Base-by-base conservation (phyloP, 2,888 invertebrate genomes). In the Phorcus lineatus region DNA sequence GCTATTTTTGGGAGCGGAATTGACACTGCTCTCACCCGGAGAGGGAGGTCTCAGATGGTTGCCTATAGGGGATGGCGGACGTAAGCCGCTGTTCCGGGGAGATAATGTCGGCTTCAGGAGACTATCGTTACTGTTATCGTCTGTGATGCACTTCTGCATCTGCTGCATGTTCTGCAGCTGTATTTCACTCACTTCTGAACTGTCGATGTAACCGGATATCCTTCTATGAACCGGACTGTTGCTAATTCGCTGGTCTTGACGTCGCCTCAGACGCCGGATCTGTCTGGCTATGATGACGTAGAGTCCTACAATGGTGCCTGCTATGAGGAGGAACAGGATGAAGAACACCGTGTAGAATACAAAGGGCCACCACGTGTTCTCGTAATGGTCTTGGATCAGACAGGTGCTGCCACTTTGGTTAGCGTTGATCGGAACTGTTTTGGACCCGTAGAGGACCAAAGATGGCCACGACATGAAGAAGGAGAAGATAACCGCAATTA, bases 391-490 rank as follows among this genome's bases (percentile, higher is more conserved):
- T 22, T 84, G 81, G 9, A 88, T 82, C 7, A 85, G 78, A 76
- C 89, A 89, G 17, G 87, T 86, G 36, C 86, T 84, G 31, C 84
- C 67, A 0, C 62, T 78, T n/a, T 82, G n/a, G 22, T 36, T 36
- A 75, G 74, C 54, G 80, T 82, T 31, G 66, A 47, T 52, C 6
- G 74, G 77, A 1, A 82, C 2, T 3, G 82, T 76, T 16, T 80
- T 66, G 28, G 79, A 87, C 9, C 90, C 90, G 67, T 89, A 90
- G 0, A 90, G 57, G 9, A 88, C 62, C 0, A 90, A 77, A 13
- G 88, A 81, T 0, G 90, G 88, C 84, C 88, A 87, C 4, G 86
- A 85, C 4, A 86, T 79, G 0, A 81, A 11, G 17, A 84, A 74
- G 6, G 88, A 83, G 24, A 88, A 54, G 0, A 84, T 16, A 16